A percentile compares a stretch with the other conserved stretches of the same genome.
Evolutionary conservation across 2,888 invertebrate species (phyloP).

Genomic region (Dilophus febrilis): DNA sequence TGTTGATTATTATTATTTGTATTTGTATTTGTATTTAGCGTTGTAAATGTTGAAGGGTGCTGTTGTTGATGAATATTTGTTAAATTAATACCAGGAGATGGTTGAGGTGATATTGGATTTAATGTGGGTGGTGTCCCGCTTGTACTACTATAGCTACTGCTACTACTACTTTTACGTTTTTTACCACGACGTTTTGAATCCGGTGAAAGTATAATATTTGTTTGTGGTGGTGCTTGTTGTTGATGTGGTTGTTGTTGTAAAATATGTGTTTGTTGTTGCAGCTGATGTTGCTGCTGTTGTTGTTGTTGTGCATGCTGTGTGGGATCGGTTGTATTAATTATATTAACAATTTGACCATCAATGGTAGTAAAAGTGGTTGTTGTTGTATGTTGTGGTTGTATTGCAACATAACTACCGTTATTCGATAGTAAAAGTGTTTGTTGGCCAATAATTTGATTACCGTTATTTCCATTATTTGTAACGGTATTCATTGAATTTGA

Average conservation of each 20-base stretch:
- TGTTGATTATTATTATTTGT: slow-evolving; percentile 18
- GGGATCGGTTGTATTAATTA: slow-evolving; percentile 32
- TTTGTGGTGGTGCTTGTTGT: slow-evolving; percentile 14
- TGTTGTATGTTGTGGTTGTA: slow-evolving; percentile 62
- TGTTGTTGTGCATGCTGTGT: slow-evolving; percentile 15
- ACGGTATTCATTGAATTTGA: too few relatives aligned
- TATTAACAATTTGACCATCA: slow-evolving; percentile 48
- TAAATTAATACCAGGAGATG: slow-evolving; percentile 16
- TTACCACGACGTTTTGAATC: slow-evolving; percentile 52
- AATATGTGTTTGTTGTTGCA: slow-evolving; percentile 5
- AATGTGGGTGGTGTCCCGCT: slow-evolving; percentile 16
- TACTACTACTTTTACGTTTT: slow-evolving; percentile 46
- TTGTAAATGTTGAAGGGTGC: neutral
- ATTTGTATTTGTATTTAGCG: slow-evolving; percentile 11
- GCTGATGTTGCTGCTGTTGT: slow-evolving; percentile 19
- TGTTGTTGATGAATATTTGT: slow-evolving; percentile 14
- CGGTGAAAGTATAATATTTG: slow-evolving; percentile 40
- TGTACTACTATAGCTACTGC: slow-evolving; percentile 19
- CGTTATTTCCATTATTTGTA: neutral
- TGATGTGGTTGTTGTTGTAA: slow-evolving; percentile 5
- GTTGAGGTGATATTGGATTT: slow-evolving; percentile 24
- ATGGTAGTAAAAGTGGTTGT: slow-evolving; percentile 43
- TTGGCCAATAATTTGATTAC: slow-evolving; percentile 4
- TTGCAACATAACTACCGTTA: slow-evolving; percentile 41
- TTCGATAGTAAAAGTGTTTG: slow-evolving; percentile 14